A percentile compares a stretch with the other conserved stretches of the same genome.
These are phyloP conservation scores for Dryadula phaetusa DNA, from an alignment of 2,888 invertebrate genomes.

Conservation along the genomic window DNA sequence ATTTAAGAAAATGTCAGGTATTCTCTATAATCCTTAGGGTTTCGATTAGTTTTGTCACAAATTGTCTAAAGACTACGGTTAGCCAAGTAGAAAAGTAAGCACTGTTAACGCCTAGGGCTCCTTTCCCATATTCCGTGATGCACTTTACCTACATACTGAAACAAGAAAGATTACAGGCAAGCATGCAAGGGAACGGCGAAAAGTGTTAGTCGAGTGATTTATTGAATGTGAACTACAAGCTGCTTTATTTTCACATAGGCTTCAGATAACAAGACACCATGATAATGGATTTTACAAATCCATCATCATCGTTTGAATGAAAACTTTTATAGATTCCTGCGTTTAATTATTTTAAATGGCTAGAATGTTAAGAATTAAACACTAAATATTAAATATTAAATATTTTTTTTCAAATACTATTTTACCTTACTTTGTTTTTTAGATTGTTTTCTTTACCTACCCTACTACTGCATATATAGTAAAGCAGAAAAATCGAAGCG, in stretches of 20 bases:
- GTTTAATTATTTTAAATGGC: neutral
- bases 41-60: neutral
- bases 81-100: conserved; percentile 28
- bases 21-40: no score
- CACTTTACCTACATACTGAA: conserved; percentile 47
- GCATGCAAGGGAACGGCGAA: conserved; percentile 30
- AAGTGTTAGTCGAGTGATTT: conserved; percentile 36
- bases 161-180: conserved; percentile 41
- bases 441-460: no score
- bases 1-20: no score
- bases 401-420: no score
- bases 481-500: no score
- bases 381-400: no score
- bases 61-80: conserved; percentile 22
- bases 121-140: conserved; percentile 46
- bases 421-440: no score
- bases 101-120: conserved; percentile 33
- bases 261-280: neutral
- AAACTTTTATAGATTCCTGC: neutral
- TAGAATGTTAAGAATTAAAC: no score
- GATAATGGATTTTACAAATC: neutral
- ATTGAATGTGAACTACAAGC: conserved; percentile 26
- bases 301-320: neutral
- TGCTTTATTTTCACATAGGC: conserved; percentile 16
- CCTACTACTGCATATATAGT: no score